Evolutionary conservation across 2,113 vertebrate genomes (phyloP), one percentile per base, ranked within the genome.

Genomic region (Sclerurus mexicanus): DNA sequence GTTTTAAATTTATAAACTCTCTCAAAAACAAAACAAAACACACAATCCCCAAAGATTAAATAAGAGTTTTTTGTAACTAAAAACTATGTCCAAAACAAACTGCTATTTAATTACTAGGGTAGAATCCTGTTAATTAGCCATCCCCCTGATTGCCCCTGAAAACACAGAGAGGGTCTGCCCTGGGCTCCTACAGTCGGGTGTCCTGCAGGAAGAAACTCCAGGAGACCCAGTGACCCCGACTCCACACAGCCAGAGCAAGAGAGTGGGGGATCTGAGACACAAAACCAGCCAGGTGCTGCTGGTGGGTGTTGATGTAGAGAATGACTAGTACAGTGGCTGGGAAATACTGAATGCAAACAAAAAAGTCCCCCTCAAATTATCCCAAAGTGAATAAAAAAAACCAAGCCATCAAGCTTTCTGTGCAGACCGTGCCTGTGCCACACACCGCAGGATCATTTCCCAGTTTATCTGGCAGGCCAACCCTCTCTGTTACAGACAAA

Each of bases 161-260:
- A 87, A 17, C 28, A 28, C 0, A 0, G 40, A 50, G 19, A 52
- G 4, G 4, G 44, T 13, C 31, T 7, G 2, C 17, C 37, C 44
- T 0, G 1, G 12, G 28, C 12, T 13, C 11, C 13, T 6, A 3
- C 5, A 4, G 16, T 28, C 1, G 2, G 37, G 17, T 4, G 3
- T 49, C 16, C 42, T 12, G 1, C 21, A 16, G 35, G 39, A 44
- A 78, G 10, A 66, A 55, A 23, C 19, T 35, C 30, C 1, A 5
- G 17, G 31, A 39, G 17, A 59, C 30, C 46, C 7, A 1, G 35
- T 68, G 28, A 59, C 15, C 31, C 40, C 44, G 23, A 12, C 30
- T 37, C 24, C 10, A 30, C 23, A 3, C 4, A 56, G 35, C 25
- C 10, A 2, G 55, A 42, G 77, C 2, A 6, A 75, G 49, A 49